A percentile compares a stretch with the other conserved stretches of the same genome.
Evolutionary conservation across 2,888 invertebrate species (phyloP).

Genomic region (Glyphotaelius pellucidus): DNA sequence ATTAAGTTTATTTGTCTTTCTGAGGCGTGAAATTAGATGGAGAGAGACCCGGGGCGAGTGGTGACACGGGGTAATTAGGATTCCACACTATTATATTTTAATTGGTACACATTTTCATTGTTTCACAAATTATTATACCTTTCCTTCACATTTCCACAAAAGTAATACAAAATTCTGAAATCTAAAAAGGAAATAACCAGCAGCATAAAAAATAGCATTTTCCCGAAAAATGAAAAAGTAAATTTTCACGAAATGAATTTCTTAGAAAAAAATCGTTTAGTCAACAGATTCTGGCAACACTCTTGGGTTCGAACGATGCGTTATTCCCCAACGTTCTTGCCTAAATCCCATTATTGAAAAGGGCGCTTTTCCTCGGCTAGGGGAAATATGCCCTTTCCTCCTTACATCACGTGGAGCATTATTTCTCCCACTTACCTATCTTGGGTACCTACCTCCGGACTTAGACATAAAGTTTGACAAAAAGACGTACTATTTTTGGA

Average conservation of each 20-base stretch:
- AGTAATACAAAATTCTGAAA: too few species aligned
- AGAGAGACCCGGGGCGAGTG: not conserved
- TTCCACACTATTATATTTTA: not conserved
- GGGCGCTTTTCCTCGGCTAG: not conserved
- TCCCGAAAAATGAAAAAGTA: not conserved
- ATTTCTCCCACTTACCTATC: not conserved
- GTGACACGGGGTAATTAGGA: not conserved
- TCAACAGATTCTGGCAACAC: constrained; percentile 19
- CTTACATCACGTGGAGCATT: not conserved
- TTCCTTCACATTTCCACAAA: too few species aligned
- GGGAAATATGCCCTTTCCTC: not conserved
- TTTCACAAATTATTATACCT: not conserved
- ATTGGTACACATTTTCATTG: not conserved
- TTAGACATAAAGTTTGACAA: not conserved
- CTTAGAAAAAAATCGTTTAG: not conserved
- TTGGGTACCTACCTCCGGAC: not conserved
- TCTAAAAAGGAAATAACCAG: not conserved
- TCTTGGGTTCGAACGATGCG: not conserved
- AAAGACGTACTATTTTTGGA: too few species aligned
- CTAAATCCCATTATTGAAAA: constrained; percentile 28
- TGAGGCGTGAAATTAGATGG: not conserved
- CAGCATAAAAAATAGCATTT: not conserved
- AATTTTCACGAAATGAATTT: not conserved
- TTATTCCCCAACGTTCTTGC: constrained; percentile 14
- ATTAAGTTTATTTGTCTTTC: not conserved